These are phyloP conservation scores for Galemys pyrenaicus DNA, from an alignment of 2,113 vertebrate genomes.

Conservation along the genomic window DNA sequence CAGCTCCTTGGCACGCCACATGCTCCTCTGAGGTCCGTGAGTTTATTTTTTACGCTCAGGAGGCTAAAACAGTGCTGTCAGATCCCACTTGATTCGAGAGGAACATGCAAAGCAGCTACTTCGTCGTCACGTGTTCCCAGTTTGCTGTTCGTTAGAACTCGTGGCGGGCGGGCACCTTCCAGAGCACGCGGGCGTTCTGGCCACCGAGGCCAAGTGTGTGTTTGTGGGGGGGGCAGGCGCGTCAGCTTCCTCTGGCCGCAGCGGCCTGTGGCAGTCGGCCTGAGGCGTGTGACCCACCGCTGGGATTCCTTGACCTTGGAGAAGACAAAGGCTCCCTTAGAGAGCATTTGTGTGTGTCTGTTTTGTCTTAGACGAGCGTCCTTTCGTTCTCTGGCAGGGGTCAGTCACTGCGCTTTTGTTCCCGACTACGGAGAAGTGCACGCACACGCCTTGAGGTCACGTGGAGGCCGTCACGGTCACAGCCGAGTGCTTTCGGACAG, in stretches of 20 bases:
- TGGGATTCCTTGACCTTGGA: too few species aligned
- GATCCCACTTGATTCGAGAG: neutral
- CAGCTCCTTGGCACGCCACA: conserved; percentile 55
- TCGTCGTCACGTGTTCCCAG: neutral
- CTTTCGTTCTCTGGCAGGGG: neutral
- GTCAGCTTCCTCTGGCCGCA: too few species aligned
- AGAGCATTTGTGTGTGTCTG: neutral
- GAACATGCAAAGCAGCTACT: neutral
- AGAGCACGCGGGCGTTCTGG: too few species aligned
- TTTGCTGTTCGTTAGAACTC: too few species aligned
- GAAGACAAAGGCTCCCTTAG: neutral
- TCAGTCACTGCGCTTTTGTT: neutral
- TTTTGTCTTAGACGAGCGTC: neutral
- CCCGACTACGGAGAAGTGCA: too few species aligned
- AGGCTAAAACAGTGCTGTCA: conserved; percentile 10
- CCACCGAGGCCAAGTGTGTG: too few species aligned
- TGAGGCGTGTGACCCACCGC: too few species aligned
- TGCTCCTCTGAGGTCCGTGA: conserved; percentile 57
- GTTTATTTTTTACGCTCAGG: conserved; percentile 56
- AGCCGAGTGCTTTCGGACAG: neutral
- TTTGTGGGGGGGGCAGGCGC: too few species aligned
- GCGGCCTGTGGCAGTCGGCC: too few species aligned
- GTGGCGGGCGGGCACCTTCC: too few species aligned
- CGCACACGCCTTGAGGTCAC: neutral
- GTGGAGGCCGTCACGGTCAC: neutral